Evolutionary conservation across 2,888 invertebrate species (phyloP), one percentile per base, ranked within the genome.

Genomic region (Unio pictorum): DNA sequence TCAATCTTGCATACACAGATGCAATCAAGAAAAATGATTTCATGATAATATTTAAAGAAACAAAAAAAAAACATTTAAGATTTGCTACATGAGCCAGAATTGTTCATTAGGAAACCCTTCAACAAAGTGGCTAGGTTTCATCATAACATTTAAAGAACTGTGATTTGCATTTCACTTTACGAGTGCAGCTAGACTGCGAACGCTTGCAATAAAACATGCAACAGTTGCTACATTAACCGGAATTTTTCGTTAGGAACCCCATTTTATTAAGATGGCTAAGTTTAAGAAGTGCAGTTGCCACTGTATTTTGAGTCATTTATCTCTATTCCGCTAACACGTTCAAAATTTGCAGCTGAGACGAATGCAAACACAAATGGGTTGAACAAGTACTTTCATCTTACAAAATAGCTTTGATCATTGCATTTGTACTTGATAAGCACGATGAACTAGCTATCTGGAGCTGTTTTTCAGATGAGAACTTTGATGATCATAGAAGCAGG

Each of bases 261-360:
- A 70, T 65, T 69, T 68, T 7, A 68, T 78, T 78, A 8, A 60
- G 73, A n/a, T 78, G 78, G 76, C 61, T 80, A 18, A 72, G 76
- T 5, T 63, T 78, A 20, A 66, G 61, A 57, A 59, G 65, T 60
- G 74, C 80, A 34, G 78, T 76, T 34, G 66, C 64, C 54, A 73
- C 76, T 55, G 80, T 76, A 3, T 76, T 30, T 65, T 34, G 68
- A 71, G 23, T 69, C 65, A 18, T 75, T 71, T 65, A 30, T 23
- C 3, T 73, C 73, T 28, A 71, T 78, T 0, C 15, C 78, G 11
- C 67, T 72, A 26, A 75, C 72, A 18, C 34, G 76, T 0, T 73
- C 75, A 23, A 68, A 64, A 4, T 67, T 67, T 68, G 69, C 80
- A 30, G 68, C 30, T 17, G 73, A 75, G 54, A 72, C 74, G 8